Base-by-base conservation (phyloP, 2,113 vertebrate species). In the Panthera uncia region DNA sequence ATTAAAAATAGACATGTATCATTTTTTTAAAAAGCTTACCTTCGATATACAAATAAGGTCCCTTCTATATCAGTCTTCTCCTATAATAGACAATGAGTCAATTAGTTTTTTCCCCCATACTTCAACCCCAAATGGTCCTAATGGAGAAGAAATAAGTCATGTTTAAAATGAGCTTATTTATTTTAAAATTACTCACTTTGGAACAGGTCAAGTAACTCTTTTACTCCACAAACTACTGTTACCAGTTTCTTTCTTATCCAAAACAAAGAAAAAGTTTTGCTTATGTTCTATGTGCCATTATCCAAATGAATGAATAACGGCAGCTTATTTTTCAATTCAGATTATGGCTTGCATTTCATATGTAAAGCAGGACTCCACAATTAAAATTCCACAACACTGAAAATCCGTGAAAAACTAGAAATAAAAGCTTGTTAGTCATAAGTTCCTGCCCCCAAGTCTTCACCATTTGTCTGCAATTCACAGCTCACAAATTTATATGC, bases 51-150 rank as follows among this genome's bases (percentile, higher is more conserved):
- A 99, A 99, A 99, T 94, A 99, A 98, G 50, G 99, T 99, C 38
- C 99, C 99, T 98, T 99, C 99, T 97, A 99, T 99, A 96, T 99
- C 99, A 0, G 99, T 99, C 98, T 99, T 99, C 98, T 99, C 99
- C 99, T 99, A 96, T 41, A 98, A 99, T 5, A 97, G 69, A 98
- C 2, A 98, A 79, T 57, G 21, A 97, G 33, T 91, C 0, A 97
- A 84, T 96, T 89, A 97, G 36, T 91, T 50, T 69, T 91, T 9
- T 9, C 45, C 12, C n/a, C 29, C 11, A 94, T 69, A 90, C 95
- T 52, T 36, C 88, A 93, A 88, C 4, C 27, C 69, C 73, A 89
- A 73, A 65, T 18, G 89, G 33, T 94, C 50, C 38, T 31, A 92
- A 25, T 41, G 52, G 69, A 88, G 55, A 93, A 90, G 4, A 92